Evolutionary conservation across 23 tunicate genomes (phyloP).

Genomic region (Trididemnum miniatum): DNA sequence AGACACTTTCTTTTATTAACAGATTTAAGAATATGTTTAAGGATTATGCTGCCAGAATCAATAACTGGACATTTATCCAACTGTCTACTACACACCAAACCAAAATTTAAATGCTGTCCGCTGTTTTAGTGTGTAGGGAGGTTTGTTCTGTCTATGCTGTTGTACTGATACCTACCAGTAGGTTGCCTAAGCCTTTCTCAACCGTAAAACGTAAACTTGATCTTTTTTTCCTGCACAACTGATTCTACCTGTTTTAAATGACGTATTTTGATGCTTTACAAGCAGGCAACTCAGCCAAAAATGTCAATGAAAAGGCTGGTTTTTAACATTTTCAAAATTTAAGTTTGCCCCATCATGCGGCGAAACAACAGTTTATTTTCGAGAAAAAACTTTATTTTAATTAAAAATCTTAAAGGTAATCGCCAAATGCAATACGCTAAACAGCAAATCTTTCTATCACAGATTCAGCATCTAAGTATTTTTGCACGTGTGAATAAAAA

Average conservation of each 20-base stretch:
- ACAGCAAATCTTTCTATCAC: not conserved
- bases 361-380: not conserved
- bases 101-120: not conserved
- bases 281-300: constrained; percentile 2
- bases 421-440: not conserved
- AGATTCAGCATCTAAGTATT: not conserved
- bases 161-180: not conserved
- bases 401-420: not conserved
- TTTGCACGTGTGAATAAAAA: not conserved
- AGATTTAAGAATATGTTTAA: not conserved
- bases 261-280: constrained; percentile 13
- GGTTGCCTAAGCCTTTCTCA: not conserved
- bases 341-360: constrained; percentile 1
- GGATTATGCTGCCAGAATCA: not conserved
- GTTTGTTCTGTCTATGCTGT: not conserved
- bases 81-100: not conserved
- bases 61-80: not conserved
- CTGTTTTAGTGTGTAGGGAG: not conserved
- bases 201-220: not conserved
- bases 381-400: not conserved
- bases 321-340: not conserved
- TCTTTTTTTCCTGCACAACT: not conserved
- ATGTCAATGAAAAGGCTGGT: not conserved
- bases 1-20: not conserved
- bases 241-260: constrained; percentile 3